These are phyloP conservation scores for Pseudomyrmex sp. DNA, from an alignment of 1,140 invertebrate species.

Conservation along the genomic window DNA sequence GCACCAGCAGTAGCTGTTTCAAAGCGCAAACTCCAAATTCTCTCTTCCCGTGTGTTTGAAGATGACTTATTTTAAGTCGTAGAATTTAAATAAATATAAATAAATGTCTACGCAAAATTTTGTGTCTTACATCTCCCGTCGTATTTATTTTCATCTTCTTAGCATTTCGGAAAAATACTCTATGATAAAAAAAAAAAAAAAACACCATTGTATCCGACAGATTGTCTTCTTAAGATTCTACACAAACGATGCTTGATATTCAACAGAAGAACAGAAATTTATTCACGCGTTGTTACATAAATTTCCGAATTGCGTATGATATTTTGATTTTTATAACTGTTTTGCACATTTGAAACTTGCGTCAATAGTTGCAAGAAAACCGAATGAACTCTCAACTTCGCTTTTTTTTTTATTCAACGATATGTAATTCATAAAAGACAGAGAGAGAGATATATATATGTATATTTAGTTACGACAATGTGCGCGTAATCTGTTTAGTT, in stretches of 20 bases:
- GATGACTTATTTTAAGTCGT: too few relatives aligned
- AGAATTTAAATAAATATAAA: too few relatives aligned
- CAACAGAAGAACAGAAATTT: too few relatives aligned
- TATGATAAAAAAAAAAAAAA: constrained; percentile 3
- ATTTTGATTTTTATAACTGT: too few relatives aligned
- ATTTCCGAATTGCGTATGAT: too few relatives aligned
- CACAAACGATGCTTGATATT: background rate
- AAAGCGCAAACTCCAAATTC: too few relatives aligned
- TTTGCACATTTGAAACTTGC: background rate
- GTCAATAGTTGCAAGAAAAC: background rate
- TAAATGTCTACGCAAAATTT: background rate
- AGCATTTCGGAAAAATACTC: too few relatives aligned
- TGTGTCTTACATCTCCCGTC: background rate
- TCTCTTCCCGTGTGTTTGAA: too few relatives aligned
- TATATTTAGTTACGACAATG: background rate
- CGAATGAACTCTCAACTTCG: too few relatives aligned
- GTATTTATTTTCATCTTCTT: background rate
- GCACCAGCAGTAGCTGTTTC: too few relatives aligned
- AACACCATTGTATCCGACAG: background rate
- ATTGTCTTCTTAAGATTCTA: background rate
- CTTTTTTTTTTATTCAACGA: background rate
- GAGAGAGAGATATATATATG: background rate
- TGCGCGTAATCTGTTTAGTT: constrained; percentile 3
- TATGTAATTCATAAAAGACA: background rate
- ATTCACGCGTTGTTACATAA: too few relatives aligned